These are phyloP conservation scores for Palythoa heliodiscus DNA, from an alignment of 92 coral and sea anemone genomes.

Conservation along the genomic window DNA sequence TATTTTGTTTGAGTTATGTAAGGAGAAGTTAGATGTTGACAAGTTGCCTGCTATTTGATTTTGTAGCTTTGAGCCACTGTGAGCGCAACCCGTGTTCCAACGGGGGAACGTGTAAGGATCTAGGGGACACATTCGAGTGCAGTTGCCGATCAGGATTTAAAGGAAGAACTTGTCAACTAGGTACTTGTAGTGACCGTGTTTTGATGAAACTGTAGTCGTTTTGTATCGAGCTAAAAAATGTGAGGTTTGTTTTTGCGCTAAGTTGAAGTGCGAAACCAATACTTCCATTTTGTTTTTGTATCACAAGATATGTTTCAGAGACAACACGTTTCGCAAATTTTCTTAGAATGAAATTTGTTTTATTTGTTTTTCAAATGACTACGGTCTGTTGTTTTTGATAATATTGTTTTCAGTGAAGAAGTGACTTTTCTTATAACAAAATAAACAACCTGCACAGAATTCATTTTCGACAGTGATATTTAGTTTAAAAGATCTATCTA, in stretches of 20 bases:
- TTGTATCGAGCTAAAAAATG: constrained; percentile 13
- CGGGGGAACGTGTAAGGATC: constrained; percentile 74
- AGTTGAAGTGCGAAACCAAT: background rate
- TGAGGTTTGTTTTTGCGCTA: background rate
- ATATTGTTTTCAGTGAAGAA: constrained; percentile 32
- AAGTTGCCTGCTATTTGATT: background rate
- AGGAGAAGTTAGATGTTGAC: too few relatives aligned
- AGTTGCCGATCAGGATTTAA: constrained; percentile 71
- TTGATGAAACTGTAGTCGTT: background rate
- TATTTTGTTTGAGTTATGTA: too few relatives aligned
- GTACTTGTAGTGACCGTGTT: constrained; percentile 55
- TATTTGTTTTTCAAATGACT: constrained; percentile 66
- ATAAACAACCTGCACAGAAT: background rate
- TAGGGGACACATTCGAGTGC: constrained; percentile 69
- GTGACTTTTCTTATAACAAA: background rate
- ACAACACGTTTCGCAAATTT: too few relatives aligned
- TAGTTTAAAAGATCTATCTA: background rate
- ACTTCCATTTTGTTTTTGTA: background rate
- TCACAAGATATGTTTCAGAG: too few relatives aligned
- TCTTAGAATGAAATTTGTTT: too few relatives aligned
- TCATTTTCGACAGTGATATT: background rate
- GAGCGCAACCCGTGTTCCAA: constrained; percentile 81
- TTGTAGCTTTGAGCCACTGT: constrained; percentile 74
- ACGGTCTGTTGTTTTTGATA: constrained; percentile 48
- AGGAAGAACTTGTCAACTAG: constrained; percentile 85